Percentiles rank a stretch among this genome's conserved stretches.
Evolutionary conservation across 2,797 vertebrate genomes (phyloP).

Genomic region (Sebastes diaconus): DNA sequence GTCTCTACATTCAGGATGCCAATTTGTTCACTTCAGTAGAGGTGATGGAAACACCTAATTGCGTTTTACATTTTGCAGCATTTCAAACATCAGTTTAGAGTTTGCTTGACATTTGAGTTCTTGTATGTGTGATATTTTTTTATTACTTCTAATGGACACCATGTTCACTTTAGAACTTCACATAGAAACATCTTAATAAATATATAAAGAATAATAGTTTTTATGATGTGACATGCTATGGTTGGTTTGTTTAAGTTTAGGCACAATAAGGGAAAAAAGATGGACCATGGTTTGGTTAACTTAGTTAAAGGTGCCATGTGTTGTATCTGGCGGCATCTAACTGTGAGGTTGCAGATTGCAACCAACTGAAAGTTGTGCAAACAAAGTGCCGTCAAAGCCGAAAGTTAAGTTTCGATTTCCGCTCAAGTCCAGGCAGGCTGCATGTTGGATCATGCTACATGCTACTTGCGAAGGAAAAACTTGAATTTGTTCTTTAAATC

Average conservation of each 20-base stretch:
- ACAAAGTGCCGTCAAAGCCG: too few relatives aligned
- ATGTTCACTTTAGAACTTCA: neutral
- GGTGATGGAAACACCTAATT: constrained; percentile 23
- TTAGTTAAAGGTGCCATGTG: too few relatives aligned
- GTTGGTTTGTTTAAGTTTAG: neutral
- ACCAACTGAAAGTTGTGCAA: too few relatives aligned
- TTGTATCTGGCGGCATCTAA: too few relatives aligned
- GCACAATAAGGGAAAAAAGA: too few relatives aligned
- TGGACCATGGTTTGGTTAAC: too few relatives aligned
- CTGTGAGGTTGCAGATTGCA: too few relatives aligned
- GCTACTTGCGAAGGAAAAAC: too few relatives aligned
- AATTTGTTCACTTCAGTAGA: constrained; percentile 16
- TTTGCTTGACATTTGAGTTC: constrained; percentile 1
- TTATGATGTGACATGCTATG: neutral
- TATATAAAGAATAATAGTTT: neutral
- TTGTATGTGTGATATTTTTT: neutral
- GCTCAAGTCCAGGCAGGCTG: too few relatives aligned
- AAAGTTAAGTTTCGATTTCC: too few relatives aligned
- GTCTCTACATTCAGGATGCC: neutral
- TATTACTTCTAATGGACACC: neutral
- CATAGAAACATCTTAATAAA: neutral
- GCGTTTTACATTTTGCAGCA: constrained; percentile 6
- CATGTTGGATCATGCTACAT: too few relatives aligned
- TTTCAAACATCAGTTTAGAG: neutral
- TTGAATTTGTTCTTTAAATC: too few relatives aligned